Evolutionary conservation across 2,888 invertebrate genomes (phyloP), one percentile per base, ranked within the genome.

Genomic region (Anorthoa munda): DNA sequence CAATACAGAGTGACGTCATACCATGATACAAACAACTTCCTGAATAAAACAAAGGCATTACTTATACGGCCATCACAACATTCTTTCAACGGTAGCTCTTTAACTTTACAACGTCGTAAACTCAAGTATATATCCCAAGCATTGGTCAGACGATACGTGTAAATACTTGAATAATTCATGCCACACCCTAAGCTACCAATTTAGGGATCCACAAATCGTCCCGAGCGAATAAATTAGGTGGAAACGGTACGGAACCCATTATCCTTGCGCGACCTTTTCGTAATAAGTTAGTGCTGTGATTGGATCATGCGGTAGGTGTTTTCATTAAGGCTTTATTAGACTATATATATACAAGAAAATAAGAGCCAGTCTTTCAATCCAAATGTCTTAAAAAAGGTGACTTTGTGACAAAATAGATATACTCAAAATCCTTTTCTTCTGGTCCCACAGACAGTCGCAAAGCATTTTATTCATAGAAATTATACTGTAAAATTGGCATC

Each of bases 121-220:
- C 64, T 73, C 56, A 48, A 71, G 60, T 71, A 60, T 75, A 72
- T 70, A 53, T 67, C 71, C 53, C 51, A 73, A 53, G 63, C 71
- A 71, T 53, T 66, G 72, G 73, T 61, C 77, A 76, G 67, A 58
- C 60, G 64, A 79, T 79, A 75, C 74, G 72, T 81, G 77, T 79
- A 83, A 83, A 83, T 76, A 85, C 77, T 83, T 86, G 76, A 85
- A 85, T 86, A 75, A 86, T 86, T 86, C 83, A 86, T 82, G 39
- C 45, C 60, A 45, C 61, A 71, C 68, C 65, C 72, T 66, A 75
- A 81, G 70, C 77, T 79, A 78, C 74, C 76, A 86, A 81, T 81
- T 86, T 81, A 78, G 77, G 75, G 68, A 51, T 74, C 79, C 81
- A 79, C 81, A 83, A 81, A 80, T 77, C 76, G 81, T 83, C 66